Conservation (phyloP, 2,888 invertebrate genomes). For the Caenorhabditis sulstoni region DNA sequence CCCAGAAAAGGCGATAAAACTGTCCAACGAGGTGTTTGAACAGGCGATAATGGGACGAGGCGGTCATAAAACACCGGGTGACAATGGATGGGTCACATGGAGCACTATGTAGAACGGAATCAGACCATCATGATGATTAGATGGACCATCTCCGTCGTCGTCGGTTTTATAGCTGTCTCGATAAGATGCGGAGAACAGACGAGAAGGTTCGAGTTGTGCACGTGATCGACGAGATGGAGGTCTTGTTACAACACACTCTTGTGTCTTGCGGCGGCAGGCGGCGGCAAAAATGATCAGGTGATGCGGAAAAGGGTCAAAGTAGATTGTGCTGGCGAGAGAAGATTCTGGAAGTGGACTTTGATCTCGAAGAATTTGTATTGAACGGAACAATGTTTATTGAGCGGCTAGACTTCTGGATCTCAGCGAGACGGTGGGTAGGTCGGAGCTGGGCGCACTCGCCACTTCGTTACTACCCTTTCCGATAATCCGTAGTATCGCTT, state of each 20-base stretch:
- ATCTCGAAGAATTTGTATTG: not conserved
- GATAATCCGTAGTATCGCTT: not conserved
- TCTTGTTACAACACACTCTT: constrained; percentile 19
- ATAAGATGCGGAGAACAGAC: too few relatives aligned
- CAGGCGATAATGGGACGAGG: constrained; percentile 7
- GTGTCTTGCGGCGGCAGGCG: constrained; percentile 4
- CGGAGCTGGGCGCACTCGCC: too few relatives aligned
- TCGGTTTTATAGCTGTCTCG: constrained; percentile 11
- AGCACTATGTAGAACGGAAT: not conserved
- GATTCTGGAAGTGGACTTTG: constrained; percentile 20
- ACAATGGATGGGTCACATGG: not conserved
- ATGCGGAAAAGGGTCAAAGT: constrained; percentile 42
- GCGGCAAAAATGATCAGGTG: constrained; percentile 28
- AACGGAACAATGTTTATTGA: too few relatives aligned
- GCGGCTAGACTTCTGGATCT: too few relatives aligned
- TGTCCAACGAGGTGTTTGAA: constrained; percentile 6
- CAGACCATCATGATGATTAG: not conserved
- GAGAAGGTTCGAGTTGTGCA: constrained; percentile 34
- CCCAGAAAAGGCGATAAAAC: constrained; percentile 23
- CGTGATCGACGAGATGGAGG: constrained; percentile 18
- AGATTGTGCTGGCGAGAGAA: constrained; percentile 16
- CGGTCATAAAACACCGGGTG: not conserved
- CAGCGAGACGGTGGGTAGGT: not conserved
- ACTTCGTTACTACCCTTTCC: too few relatives aligned
- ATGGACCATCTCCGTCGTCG: not conserved